These are phyloP conservation scores for Spondyliosoma cantharus DNA, from an alignment of 2,797 vertebrate genomes.

Conservation along the genomic window DNA sequence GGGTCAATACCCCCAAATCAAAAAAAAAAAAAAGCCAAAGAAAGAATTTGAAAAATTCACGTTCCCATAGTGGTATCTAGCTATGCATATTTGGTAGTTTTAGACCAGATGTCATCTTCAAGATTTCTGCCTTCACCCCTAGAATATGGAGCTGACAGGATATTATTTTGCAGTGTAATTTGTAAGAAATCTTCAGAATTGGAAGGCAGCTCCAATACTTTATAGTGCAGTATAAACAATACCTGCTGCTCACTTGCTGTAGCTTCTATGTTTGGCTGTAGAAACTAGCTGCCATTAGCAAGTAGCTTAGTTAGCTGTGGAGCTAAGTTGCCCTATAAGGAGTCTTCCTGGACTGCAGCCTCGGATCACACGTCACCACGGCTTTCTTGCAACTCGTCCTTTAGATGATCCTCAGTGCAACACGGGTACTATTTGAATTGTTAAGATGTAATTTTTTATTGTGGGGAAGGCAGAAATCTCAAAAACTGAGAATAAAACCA, in stretches of 20 bases:
- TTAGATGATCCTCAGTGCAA: not conserved
- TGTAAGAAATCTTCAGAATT: no score
- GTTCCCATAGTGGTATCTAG: not conserved
- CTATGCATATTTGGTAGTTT: slow-evolving; percentile 16
- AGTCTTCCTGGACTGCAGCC: no score
- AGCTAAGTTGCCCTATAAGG: no score
- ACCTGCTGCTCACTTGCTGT: no score
- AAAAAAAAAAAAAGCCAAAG: not conserved
- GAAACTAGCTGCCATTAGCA: no score
- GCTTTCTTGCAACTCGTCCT: not conserved
- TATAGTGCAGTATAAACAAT: no score
- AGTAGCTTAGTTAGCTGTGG: no score
- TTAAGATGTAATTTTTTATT: not conserved
- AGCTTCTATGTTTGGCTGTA: no score
- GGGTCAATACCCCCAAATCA: not conserved
- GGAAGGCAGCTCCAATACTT: no score
- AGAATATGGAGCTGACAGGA: not conserved
- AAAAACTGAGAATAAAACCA: slow-evolving; percentile 10
- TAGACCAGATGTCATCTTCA: not conserved
- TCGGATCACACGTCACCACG: no score
- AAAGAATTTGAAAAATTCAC: not conserved
- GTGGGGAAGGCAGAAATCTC: not conserved
- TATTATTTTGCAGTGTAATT: not conserved
- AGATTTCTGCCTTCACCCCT: not conserved
- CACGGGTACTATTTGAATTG: not conserved